phyloP scores from a whole-genome alignment of 2,797 vertebrate species.

The Microhierax caerulescens region DNA sequence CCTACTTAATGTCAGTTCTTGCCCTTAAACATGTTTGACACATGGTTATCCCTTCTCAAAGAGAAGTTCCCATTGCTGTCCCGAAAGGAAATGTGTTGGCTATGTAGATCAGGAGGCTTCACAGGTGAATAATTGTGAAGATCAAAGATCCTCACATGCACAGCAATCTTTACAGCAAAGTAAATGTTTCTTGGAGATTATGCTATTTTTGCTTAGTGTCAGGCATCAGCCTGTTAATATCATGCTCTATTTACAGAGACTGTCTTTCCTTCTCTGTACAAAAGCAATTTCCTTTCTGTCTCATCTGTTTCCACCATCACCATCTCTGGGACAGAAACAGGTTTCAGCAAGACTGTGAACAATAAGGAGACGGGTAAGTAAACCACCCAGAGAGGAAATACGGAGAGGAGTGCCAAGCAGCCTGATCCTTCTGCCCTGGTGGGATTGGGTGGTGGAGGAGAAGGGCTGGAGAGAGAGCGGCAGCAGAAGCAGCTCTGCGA shows the following conservation, averaged over 20 bases:
- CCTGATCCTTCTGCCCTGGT: background rate
- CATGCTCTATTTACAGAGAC: background rate
- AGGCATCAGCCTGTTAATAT: background rate
- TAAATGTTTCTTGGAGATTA: background rate
- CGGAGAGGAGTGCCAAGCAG: background rate
- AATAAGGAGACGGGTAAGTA: background rate
- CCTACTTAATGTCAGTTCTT: background rate
- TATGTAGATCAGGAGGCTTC: background rate
- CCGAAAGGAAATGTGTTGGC: background rate
- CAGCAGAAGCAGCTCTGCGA: background rate
- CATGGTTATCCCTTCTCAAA: background rate
- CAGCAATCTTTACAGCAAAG: background rate
- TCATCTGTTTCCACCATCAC: slow-evolving; percentile 24
- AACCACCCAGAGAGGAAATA: background rate
- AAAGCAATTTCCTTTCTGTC: slow-evolving; percentile 46
- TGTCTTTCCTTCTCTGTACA: background rate
- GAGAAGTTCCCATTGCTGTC: background rate
- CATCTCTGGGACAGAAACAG: background rate
- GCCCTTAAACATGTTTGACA: background rate
- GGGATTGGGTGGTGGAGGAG: background rate
- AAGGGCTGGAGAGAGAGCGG: background rate
- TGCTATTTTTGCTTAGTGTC: slow-evolving; percentile 2
- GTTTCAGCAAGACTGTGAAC: background rate
- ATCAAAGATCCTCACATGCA: background rate
- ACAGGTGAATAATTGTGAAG: background rate